phyloP scores from a whole-genome alignment of 2,113 vertebrate species.

The Oxyura jamaicensis region DNA sequence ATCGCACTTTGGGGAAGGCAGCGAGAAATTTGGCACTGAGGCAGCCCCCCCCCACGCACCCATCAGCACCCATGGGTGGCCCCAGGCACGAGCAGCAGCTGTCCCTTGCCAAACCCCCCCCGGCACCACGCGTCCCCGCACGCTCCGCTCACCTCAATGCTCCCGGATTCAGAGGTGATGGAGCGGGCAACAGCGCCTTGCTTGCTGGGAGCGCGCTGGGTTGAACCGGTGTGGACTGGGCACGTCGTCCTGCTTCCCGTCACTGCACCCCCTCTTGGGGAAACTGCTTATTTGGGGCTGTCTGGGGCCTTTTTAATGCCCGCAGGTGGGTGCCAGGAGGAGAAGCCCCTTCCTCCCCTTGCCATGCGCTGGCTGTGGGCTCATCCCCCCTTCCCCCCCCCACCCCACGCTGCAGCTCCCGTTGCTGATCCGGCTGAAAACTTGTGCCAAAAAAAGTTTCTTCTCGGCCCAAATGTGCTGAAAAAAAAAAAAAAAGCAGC shows the following conservation, averaged over 20 bases:
- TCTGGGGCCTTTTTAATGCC: not conserved
- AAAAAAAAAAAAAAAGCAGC: not conserved
- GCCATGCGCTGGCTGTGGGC: too few relatives aligned
- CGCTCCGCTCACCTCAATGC: not conserved
- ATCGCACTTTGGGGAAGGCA: not conserved
- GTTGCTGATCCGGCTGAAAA: not conserved
- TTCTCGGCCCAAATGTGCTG: too few relatives aligned
- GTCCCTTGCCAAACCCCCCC: not conserved
- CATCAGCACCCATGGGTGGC: not conserved
- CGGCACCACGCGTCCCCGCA: not conserved
- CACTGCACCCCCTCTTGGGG: not conserved
- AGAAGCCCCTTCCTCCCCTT: too few relatives aligned
- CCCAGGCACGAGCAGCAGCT: not conserved
- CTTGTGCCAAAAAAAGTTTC: too few relatives aligned
- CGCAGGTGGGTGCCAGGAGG: too few relatives aligned
- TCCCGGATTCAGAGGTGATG: too few relatives aligned
- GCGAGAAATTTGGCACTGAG: too few relatives aligned
- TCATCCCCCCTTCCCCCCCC: too few relatives aligned
- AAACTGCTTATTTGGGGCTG: not conserved
- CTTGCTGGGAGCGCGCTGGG: not conserved
- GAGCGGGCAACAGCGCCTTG: not conserved
- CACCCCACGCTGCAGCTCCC: accelerated
- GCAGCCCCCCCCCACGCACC: not conserved
- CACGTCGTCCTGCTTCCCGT: too few relatives aligned
- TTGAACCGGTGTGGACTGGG: not conserved